Evolutionary conservation across 2,888 invertebrate genomes (phyloP).

Genomic region (Acleris cristana): DNA sequence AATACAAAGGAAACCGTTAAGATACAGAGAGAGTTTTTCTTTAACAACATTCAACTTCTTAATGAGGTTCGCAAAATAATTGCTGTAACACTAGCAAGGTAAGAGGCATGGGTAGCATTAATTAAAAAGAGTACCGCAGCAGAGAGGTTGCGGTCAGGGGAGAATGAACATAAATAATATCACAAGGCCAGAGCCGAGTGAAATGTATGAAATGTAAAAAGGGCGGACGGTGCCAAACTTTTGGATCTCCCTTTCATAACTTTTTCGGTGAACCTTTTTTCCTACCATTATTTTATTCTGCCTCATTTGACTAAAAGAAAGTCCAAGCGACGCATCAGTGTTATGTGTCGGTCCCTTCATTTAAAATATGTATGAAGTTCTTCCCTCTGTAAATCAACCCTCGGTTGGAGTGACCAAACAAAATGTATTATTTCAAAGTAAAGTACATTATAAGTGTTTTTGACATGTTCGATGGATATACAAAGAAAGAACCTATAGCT

Average conservation of each 20-base stretch:
- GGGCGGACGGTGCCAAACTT: constrained; percentile 70
- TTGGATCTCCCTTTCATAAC: constrained; percentile 76
- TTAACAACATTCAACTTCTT: constrained; percentile 72
- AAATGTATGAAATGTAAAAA: constrained; percentile 72
- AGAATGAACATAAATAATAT: constrained; percentile 78
- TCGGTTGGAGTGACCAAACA: constrained; percentile 32
- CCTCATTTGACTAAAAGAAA: constrained; percentile 81
- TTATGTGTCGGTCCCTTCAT: constrained; percentile 68
- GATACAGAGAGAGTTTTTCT: constrained; percentile 50
- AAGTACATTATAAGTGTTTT: constrained; percentile 13
- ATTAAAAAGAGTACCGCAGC: constrained; percentile 75
- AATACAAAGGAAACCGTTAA: constrained; percentile 21
- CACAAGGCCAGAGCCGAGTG: constrained; percentile 63
- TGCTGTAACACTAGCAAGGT: constrained; percentile 79
- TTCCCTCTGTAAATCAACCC: constrained; percentile 59
- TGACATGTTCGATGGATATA: constrained; percentile 1
- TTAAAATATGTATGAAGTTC: constrained; percentile 75
- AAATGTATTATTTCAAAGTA: constrained; percentile 28
- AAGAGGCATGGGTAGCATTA: constrained; percentile 72
- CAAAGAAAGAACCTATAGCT: background rate
- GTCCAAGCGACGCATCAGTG: constrained; percentile 67
- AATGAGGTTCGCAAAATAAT: constrained; percentile 79
- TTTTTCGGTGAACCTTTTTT: constrained; percentile 77
- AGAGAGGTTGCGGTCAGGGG: constrained; percentile 69
- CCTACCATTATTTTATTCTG: constrained; percentile 78